A percentile compares a stretch with the other conserved stretches of the same genome.
Evolutionary conservation across 1,140 invertebrate species (phyloP).

Genomic region (Leucophenga varia): DNA sequence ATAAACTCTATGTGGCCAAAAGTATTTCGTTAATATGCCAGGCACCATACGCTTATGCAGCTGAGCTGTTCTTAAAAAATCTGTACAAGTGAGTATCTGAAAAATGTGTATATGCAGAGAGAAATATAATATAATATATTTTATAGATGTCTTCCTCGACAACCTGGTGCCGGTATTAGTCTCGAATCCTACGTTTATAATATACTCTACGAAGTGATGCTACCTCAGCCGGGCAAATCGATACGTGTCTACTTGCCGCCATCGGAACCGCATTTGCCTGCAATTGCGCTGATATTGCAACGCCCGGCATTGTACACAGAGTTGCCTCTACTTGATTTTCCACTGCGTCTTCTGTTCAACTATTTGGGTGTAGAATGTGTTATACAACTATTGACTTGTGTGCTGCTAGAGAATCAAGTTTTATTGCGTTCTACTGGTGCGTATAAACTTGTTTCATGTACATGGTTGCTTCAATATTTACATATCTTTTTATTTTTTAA

Average conservation of each 20-base stretch:
- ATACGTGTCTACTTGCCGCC: slow-evolving; percentile 80
- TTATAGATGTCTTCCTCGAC: slow-evolving; percentile 71
- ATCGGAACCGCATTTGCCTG: slow-evolving; percentile 69
- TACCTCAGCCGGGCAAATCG: slow-evolving; percentile 84
- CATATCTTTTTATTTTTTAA: not conserved
- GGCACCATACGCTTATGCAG: slow-evolving; percentile 84
- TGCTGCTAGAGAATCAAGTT: slow-evolving; percentile 95
- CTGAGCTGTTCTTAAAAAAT: slow-evolving; percentile 82
- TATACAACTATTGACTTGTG: slow-evolving; percentile 92
- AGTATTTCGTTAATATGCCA: slow-evolving; percentile 90
- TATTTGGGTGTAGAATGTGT: slow-evolving; percentile 87
- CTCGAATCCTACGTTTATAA: slow-evolving; percentile 95
- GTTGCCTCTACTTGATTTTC: slow-evolving; percentile 92
- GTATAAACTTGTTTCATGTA: slow-evolving; percentile 4
- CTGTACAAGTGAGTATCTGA: slow-evolving; percentile 71
- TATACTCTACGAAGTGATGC: slow-evolving; percentile 89
- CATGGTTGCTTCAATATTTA: not conserved
- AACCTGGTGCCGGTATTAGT: slow-evolving; percentile 70
- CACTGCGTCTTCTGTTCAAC: slow-evolving; percentile 83
- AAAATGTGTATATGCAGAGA: not conserved
- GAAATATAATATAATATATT: not conserved
- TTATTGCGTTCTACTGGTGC: slow-evolving; percentile 87
- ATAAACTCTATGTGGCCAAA: slow-evolving; percentile 93
- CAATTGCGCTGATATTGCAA: slow-evolving; percentile 67
- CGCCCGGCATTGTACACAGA: slow-evolving; percentile 74